Conservation (phyloP, 2,113 vertebrate species). For the Glareola pratincola region DNA sequence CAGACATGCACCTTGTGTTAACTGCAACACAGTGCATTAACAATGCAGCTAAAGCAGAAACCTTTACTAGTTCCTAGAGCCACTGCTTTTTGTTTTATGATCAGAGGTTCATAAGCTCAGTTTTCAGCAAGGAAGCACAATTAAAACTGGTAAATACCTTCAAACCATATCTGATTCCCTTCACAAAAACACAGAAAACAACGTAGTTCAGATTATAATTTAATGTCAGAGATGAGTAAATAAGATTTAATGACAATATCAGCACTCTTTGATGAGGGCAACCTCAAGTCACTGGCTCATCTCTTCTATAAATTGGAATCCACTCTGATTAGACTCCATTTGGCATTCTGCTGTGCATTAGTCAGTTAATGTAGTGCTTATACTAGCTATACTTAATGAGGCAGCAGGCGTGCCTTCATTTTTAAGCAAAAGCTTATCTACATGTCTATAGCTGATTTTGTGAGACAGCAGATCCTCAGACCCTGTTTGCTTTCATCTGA, state of each 20-base stretch:
- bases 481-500: not conserved
- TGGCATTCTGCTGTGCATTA: constrained; percentile 67
- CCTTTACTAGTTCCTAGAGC: not conserved
- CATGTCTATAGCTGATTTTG: not conserved
- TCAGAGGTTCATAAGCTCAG: constrained; percentile 11
- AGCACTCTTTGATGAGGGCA: constrained; percentile 64
- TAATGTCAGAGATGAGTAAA: constrained; percentile 52
- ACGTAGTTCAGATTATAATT: not conserved
- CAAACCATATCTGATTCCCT: constrained; percentile 45
- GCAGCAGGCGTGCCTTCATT: constrained; percentile 32
- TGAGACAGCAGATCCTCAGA: not conserved
- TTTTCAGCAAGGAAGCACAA: constrained; percentile 61
- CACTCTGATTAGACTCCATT: constrained; percentile 53
- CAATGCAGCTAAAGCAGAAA: not conserved
- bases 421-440: constrained; percentile 46
- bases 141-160: constrained; percentile 42
- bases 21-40: constrained; percentile 3
- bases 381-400: constrained; percentile 59
- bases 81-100: not conserved
- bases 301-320: constrained; percentile 66
- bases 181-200: constrained; percentile 41
- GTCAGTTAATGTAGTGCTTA: constrained; percentile 58
- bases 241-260: constrained; percentile 67
- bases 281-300: constrained; percentile 61
- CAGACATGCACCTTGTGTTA: not conserved